A percentile compares a stretch with the other conserved stretches of the same genome.
phyloP scores from a whole-genome alignment of 2,888 invertebrate species.

The Calameuta filiformis region DNA sequence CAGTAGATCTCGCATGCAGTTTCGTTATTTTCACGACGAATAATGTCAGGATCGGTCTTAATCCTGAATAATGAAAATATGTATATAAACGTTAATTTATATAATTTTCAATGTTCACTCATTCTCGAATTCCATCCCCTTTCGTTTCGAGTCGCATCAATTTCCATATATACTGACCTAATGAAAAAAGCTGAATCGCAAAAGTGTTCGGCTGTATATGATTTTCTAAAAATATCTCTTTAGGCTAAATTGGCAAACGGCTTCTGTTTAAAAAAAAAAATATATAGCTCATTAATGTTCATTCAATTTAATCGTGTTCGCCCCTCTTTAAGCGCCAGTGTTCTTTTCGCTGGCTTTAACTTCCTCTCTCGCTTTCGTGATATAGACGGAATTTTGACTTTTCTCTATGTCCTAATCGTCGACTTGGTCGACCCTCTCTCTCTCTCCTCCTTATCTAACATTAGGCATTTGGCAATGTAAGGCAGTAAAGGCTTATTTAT shows the following conservation, averaged over 20 bases:
- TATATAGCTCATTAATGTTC: not conserved
- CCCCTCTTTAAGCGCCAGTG: not conserved
- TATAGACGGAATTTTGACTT: not conserved
- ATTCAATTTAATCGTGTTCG: not conserved
- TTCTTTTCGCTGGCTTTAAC: not conserved
- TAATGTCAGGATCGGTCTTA: not conserved
- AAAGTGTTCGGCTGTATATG: constrained; percentile 20
- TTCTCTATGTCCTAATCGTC: not conserved
- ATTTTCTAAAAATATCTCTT: constrained; percentile 40
- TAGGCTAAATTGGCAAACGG: not conserved
- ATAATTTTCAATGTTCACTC: not conserved
- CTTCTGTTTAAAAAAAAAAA: not conserved
- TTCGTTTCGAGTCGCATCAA: not conserved
- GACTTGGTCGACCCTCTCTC: not conserved
- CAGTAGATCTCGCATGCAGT: not conserved
- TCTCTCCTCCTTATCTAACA: not conserved
- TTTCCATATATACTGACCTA: not conserved
- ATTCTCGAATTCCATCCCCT: not conserved
- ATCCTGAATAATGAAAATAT: not conserved
- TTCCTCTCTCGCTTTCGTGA: not conserved
- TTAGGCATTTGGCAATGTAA: constrained; percentile 56
- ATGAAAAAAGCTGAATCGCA: constrained; percentile 19
- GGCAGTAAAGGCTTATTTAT: constrained; percentile 41
- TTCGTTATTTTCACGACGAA: not conserved
- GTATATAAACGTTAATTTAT: not conserved